phyloP scores from a whole-genome alignment of 2,113 vertebrate species.

The Thymallus thymallus region DNA sequence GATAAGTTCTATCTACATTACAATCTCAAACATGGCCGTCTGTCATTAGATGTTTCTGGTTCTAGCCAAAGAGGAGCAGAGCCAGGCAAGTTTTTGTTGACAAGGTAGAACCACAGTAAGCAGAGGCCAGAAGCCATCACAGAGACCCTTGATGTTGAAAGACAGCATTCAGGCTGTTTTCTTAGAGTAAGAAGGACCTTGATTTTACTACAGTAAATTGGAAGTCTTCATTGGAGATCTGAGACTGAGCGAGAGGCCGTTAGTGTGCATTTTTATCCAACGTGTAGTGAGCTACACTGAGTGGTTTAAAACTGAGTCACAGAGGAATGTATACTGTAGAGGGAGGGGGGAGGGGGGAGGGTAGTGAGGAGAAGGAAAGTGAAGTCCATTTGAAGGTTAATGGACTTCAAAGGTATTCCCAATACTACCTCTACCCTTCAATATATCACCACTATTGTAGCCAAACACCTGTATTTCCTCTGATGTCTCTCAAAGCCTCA shows the following conservation, averaged over 20 bases:
- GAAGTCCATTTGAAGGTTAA: background rate
- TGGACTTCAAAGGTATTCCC: background rate
- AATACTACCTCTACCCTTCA: background rate
- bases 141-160: conserved; percentile 11
- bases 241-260: conserved; percentile 19
- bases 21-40: background rate
- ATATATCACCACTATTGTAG: background rate
- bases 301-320: background rate
- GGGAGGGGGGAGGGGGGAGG: background rate
- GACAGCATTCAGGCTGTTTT: conserved; percentile 15
- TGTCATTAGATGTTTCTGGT: background rate
- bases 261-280: background rate
- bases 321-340: background rate
- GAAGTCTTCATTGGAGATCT: conserved; percentile 21
- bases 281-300: background rate
- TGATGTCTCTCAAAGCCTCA: too few species aligned
- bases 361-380: background rate
- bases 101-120: conserved; percentile 23
- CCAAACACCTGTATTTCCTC: too few species aligned
- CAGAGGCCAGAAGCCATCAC: background rate
- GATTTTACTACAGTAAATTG: conserved; percentile 36
- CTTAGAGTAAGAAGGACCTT: conserved; percentile 25
- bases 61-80: conserved; percentile 6
- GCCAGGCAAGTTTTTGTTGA: conserved; percentile 35
- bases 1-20: background rate